Evolutionary conservation across 2,888 invertebrate genomes (phyloP), one percentile per base, ranked within the genome.

Genomic region (Cryptocephalus moraei): DNA sequence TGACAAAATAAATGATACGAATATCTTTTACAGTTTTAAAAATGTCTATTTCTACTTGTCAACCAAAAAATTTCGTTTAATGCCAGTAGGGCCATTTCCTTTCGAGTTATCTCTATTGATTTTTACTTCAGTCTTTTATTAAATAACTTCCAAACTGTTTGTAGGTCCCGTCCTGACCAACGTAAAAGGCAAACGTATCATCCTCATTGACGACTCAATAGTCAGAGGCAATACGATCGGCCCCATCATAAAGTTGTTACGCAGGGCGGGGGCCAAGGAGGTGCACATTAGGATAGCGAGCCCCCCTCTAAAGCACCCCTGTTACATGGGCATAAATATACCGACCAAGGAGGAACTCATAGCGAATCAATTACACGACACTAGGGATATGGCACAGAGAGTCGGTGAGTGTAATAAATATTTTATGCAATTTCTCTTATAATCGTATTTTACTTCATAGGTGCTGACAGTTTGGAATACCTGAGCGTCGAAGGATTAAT

Each of bases 271-370:
- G 0, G 97, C 96, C 0, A 84, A 80, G 59, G 93, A 97, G 79
- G 96, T 99, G 0, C 97, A 99, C 69, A 86, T 99, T 40, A 49
- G 96, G 62, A 90, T 99, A 58, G 97, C 97, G 36, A 96, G 96
- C 9, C 99, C 99, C 0, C 96, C 97, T 0, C 76, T 99, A 42
- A 83, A 84, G 62, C 87, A 86, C 70, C 93, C 95, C 0, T 99
- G 97, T 69, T 96, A 94, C 71, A 97, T 99, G 97, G 99, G 99
- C 44, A 97, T 99, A 66, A 97, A 99, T 72, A 99, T 99, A 57
- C 97, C 99, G n/a, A 96, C 96, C 0, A 76, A 84, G 44, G 90
- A 91, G 62, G 97, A 99, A 69, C 80, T 99, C 12, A 92, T 99
- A 58, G 97, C 96, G 46, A 95, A 96, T 73, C 82, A 82, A 64